Conservation (phyloP, 2,113 vertebrate genomes). For the Euleptes europaea region DNA sequence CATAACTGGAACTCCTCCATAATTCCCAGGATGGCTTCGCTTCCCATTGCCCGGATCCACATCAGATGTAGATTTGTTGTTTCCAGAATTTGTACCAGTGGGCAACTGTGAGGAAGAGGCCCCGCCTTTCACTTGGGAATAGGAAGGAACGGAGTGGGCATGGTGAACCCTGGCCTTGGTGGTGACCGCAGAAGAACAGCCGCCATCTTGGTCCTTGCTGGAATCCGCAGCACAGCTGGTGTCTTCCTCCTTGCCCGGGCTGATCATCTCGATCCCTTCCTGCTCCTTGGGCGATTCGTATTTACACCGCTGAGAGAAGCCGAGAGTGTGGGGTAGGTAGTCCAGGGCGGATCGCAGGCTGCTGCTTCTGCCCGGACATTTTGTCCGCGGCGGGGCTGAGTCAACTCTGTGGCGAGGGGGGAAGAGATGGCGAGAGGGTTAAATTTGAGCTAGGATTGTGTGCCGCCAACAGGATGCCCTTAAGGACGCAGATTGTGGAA, state of each 20-base stretch:
- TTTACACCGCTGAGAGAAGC: background rate
- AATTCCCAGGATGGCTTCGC: background rate
- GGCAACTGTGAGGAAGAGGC: background rate
- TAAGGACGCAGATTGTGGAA: too few species aligned
- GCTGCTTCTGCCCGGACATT: background rate
- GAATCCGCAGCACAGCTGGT: background rate
- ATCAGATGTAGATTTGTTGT: rapidly evolving
- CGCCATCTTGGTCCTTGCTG: background rate
- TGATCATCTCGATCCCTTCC: background rate
- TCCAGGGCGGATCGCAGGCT: background rate
- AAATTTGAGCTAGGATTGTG: background rate
- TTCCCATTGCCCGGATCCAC: background rate
- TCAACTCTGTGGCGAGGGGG: background rate
- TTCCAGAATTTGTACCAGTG: background rate
- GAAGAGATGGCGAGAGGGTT: too few species aligned
- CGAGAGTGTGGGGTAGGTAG: background rate
- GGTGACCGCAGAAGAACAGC: background rate
- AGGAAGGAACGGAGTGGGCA: background rate
- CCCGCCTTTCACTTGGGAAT: rapidly evolving
- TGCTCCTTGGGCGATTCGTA: background rate
- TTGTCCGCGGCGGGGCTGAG: background rate
- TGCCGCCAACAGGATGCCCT: too few species aligned
- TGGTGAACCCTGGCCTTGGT: slow-evolving; percentile 3
- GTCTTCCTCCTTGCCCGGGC: background rate
- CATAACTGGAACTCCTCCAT: background rate